Conservation (phyloP, 2,888 invertebrate species). For the Blastobasis adustella region DNA sequence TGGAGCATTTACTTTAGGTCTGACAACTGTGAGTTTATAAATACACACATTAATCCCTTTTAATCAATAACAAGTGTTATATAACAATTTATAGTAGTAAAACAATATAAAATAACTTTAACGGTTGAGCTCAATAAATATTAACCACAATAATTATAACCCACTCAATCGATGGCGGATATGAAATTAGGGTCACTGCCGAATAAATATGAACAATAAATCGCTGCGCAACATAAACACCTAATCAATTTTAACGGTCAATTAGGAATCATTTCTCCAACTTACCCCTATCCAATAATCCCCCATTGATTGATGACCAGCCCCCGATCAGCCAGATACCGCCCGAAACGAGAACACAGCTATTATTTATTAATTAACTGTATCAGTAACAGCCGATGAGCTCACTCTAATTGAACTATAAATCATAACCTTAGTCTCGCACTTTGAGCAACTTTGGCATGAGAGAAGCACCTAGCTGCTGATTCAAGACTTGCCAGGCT, state of each 20-base stretch:
- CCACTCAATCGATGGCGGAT: too few relatives aligned
- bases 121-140: too few relatives aligned
- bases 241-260: conserved; percentile 12
- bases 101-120: too few relatives aligned
- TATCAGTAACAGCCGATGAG: conserved; percentile 46
- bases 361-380: conserved; percentile 30
- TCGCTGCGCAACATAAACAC: conserved; percentile 5
- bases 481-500: conserved; percentile 57
- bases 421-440: conserved; percentile 49
- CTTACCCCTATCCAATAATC: conserved; percentile 13
- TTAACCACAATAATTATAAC: too few relatives aligned
- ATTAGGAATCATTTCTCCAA: conserved; percentile 12
- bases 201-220: neutral
- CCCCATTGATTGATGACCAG: conserved; percentile 17
- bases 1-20: too few relatives aligned
- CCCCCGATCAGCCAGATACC: conserved; percentile 19
- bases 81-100: too few relatives aligned
- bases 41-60: too few relatives aligned
- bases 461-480: conserved; percentile 55
- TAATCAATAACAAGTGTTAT: too few relatives aligned
- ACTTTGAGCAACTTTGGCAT: conserved; percentile 49
- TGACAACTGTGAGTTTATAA: too few relatives aligned
- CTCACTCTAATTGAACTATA: conserved; percentile 61
- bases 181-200: too few relatives aligned
- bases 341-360: conserved; percentile 12